Base-by-base conservation (phyloP, 2,797 vertebrate genomes). In the Gallirallus australis region DNA sequence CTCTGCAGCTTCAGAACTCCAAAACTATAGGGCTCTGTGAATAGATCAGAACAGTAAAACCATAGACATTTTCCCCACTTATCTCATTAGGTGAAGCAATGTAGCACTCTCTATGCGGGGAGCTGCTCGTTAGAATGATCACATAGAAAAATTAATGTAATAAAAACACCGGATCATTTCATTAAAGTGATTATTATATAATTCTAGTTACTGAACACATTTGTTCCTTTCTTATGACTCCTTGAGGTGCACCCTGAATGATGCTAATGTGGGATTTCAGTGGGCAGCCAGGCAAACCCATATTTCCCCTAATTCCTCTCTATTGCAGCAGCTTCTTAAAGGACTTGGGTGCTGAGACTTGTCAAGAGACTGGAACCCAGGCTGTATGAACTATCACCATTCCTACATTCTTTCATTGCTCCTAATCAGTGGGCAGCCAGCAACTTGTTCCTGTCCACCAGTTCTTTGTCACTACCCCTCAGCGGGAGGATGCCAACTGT, bases 11-110 rank as follows among this genome's bases (percentile, higher is more conserved):
- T 83, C 72, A 78, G 72, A 86, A 61, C 85, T 81, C 21, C 28
- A 70, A 21, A 95, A 91, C 88, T 71, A 61, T 10, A 86, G 40
- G 45, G 60, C 19, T 88, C 15, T 89, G 4, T 69, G 23, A 89
- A 79, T 45, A 94, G 59, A 82, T 70, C 31, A 77, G n/a, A 91
- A 52, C 27, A 80, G 23, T 39, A 85, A 90, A 89, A 83, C 23
- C 33, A 54, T 71, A 4, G 1, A 60, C 2, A 69, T 59, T 60
- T 82, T 80, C 45, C 15, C 16, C 9, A 2, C 24, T 70, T 85
- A 39, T 30, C 52, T 89, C 40, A 89, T 59, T 69, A 24, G 39
- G 11, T 72, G 60, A 88, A 73, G 71, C 42, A 70, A 48, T 0
- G 0, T 15, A 59, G 17, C 6, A 9, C 7, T 35, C 3, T 82